Percentiles rank a stretch among this genome's conserved stretches.
Conservation (phyloP, 2,797 vertebrate genomes). For the Tapirus indicus region DNA sequence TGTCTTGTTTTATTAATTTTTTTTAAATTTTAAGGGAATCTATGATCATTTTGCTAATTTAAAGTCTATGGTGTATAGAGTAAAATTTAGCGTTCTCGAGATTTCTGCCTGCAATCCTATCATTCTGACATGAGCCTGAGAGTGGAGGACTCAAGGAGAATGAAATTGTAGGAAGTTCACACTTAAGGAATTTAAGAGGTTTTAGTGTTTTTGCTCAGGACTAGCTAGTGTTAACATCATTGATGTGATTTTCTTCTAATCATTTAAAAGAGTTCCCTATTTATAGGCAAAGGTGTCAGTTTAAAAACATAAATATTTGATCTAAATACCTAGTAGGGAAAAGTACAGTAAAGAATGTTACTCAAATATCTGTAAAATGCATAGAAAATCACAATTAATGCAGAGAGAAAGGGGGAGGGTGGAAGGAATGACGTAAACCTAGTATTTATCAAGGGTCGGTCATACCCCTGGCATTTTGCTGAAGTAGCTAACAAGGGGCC, state of each 20-base stretch:
- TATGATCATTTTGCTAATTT: not conserved
- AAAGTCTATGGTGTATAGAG: not conserved
- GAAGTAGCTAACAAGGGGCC: not conserved
- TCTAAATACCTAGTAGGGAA: conserved; percentile 41
- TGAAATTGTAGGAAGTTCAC: conserved; percentile 5
- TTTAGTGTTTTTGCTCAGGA: not conserved
- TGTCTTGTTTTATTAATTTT: not conserved
- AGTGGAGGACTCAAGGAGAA: not conserved
- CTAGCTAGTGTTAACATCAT: not conserved
- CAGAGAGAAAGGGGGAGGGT: not conserved
- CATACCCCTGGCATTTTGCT: not conserved
- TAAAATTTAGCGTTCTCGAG: not conserved
- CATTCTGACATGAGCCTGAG: not conserved
- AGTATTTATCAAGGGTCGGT: not conserved
- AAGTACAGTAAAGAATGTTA: not conserved
- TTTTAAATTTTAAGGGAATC: conserved; percentile 18
- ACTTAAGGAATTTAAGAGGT: not conserved
- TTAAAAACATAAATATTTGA: conserved; percentile 70
- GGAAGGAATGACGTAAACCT: conserved; percentile 30
- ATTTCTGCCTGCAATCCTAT: not conserved
- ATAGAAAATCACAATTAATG: not conserved
- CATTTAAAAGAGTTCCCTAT: not conserved
- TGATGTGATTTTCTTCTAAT: conserved; percentile 24
- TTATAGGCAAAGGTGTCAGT: conserved; percentile 6
- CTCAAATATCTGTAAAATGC: not conserved